These are phyloP conservation scores for rabbit (Oryctolagus cuniculus) DNA, from an alignment of 2,113 vertebrate species.

Conservation along the genomic window mOryCun1.1 NC_091448.1:45931501-45932000, in stretches of 20 bases:
- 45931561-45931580: slow-evolving; percentile 10
- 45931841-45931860: not conserved
- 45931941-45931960: not conserved
- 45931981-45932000: not conserved
- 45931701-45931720: not conserved
- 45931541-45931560: slow-evolving; percentile 29
- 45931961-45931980: too few species aligned
- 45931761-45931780: fast-evolving
- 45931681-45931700: not conserved
- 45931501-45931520: slow-evolving; percentile 39
- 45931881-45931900: not conserved
- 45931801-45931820: too few species aligned
- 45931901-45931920: not conserved
- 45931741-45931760: not conserved
- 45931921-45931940: not conserved
- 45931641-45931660: not conserved
- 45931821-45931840: not conserved
- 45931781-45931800: not conserved
- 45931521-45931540: slow-evolving; percentile 10
- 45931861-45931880: not conserved
- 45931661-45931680: not conserved
- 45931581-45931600: not conserved
- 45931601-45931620: not conserved
- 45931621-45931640: not conserved
- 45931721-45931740: not conserved